Evolutionary conservation across 2,888 invertebrate species (phyloP).

Genomic region (Tenthredo livida): DNA sequence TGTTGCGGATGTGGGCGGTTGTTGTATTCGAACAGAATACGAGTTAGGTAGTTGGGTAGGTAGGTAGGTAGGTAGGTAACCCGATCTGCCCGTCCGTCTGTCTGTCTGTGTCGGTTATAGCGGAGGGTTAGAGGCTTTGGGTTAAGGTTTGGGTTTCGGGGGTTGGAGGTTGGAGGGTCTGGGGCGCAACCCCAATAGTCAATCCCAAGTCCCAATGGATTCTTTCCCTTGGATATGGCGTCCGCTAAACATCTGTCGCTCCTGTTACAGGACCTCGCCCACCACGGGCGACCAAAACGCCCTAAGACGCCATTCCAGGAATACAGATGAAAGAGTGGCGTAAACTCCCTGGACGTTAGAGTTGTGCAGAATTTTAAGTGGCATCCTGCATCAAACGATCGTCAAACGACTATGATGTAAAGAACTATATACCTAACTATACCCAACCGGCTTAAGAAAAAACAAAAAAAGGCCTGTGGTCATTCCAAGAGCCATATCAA

Average conservation of each 20-base stretch:
- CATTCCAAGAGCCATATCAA: neutral
- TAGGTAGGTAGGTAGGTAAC: constrained; percentile 69
- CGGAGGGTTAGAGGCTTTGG: constrained; percentile 2
- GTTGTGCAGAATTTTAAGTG: constrained; percentile 27
- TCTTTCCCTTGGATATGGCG: constrained; percentile 69
- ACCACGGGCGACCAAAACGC: constrained; percentile 33
- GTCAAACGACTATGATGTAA: neutral
- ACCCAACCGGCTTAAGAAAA: neutral
- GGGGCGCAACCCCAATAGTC: constrained; percentile 62
- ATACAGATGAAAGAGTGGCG: constrained; percentile 24
- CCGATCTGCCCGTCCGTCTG: constrained; percentile 66
- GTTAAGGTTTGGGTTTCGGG: neutral
- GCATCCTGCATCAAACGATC: neutral
- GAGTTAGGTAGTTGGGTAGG: constrained; percentile 55
- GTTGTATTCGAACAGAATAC: constrained; percentile 66
- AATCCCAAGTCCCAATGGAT: constrained; percentile 66
- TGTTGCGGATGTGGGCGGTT: constrained; percentile 73
- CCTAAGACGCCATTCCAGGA: constrained; percentile 36
- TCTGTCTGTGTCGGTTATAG: constrained; percentile 51
- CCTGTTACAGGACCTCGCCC: constrained; percentile 55
- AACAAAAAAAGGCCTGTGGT: neutral
- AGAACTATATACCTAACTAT: neutral
- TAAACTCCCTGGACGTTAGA: neutral
- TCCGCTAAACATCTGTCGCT: constrained; percentile 75
- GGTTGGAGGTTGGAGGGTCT: constrained; percentile 55